Evolutionary conservation across 2,797 vertebrate genomes (phyloP), one percentile per base, ranked within the genome.

Genomic region (Falco peregrinus): DNA sequence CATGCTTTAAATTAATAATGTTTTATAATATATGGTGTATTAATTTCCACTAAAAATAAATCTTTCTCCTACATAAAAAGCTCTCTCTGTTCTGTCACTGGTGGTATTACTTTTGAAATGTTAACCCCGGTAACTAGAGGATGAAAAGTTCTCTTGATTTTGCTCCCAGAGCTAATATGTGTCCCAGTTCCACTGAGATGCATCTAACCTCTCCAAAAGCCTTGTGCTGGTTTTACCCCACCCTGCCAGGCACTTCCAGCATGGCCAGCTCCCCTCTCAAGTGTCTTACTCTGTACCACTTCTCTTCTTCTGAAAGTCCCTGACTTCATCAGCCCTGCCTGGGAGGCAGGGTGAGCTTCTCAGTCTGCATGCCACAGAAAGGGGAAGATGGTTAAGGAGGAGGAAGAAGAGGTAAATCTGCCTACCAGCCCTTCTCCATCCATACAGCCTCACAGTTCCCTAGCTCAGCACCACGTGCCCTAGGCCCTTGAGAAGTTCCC

Each of bases 251-350:
- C 53, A 59, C 79, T 92, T 90, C 67, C 69, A 84, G 73, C 53
- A 71, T 4, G 64, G 79, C 79, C 45, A 85, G 57, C 57, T 92
- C 57, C 24, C 13, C 53, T 89, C 82, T 59, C 48, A 86, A 64
- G 48, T 69, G 41, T 33, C 79, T 92, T 78, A 47, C 76, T 71
- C 64, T 20, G 29, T 81, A 57, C 57, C 84, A 59, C 37, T 91
- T 91, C 68, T 93, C 84, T 74, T 94, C 48, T 56, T 91, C 89
- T 95, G 60, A 93, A 97, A 96, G 89, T 93, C 87, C 82, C 61
- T 96, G 96, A 96, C 96, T 85, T 93, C 94, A 97, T 96, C 96
- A 93, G 92, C 50, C 43, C 57, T 95, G 61, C 94, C 94, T 93
- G 50, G 57, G 48, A 93, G 90, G 87, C 81, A 92, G 75, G 41